Base-by-base conservation (phyloP, 2,113 vertebrate genomes). In the Ptychochromis oligacanthus region DNA sequence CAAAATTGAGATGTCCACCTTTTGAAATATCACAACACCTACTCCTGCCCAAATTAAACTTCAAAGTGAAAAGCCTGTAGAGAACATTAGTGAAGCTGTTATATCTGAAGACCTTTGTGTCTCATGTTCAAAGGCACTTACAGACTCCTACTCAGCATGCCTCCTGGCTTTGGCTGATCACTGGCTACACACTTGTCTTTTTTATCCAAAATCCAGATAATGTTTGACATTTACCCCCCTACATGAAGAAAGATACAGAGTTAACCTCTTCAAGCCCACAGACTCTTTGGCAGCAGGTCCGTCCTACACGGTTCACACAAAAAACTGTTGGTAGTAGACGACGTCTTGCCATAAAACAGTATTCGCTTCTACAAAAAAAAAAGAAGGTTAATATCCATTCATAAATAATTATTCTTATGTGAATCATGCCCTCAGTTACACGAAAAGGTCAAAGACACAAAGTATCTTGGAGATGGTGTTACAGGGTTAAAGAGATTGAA, bases 11-110 rank as follows among this genome's bases (percentile, higher is more conserved):
- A 85, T 43, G 79, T 89, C 80, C 70, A 86, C 83, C 91, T 87
- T 93, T 88, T 84, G 75, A 90, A 87, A 87, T 79, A 86, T 59
- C 46, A 58, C 24, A 28, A 70, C 87, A 85, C 82, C 79, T 80
- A 31, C 85, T 83, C 81, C 81, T 81, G 67, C 52, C 56, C 59
- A 85, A 86, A 87, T 90, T 79, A 87, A 87, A 85, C 78, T 77
- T 92, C 60, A 89, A 89, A 91, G 88, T 54, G 59, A 77, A 84
- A 62, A n/a, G 43, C 56, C 79, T 49, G 24, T 1, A 14, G 82
- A 59, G 82, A 55, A 83, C 65, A 85, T 90, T 28, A 86, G 22
- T 2, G 77, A 77, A 75, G 65, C 77, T 9, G 52, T 67, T 59
- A 52, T 11, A 59, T 87, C 75, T 75, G 54, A 76, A 58, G 81